These are phyloP conservation scores for Sarcophaga variegata DNA, from an alignment of 2,888 invertebrate species.

Conservation along the genomic window DNA sequence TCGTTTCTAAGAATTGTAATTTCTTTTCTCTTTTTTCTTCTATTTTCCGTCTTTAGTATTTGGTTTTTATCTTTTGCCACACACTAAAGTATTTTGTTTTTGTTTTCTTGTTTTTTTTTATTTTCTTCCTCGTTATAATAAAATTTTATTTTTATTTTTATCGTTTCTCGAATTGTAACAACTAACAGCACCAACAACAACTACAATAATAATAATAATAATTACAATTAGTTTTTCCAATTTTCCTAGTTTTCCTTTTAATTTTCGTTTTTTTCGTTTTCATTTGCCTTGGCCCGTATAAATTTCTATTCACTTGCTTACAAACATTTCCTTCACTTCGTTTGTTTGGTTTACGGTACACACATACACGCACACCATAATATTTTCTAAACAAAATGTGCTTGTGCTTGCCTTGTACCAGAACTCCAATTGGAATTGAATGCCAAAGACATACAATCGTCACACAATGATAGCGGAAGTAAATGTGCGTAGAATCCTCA, in stretches of 20 bases:
- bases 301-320: conserved; percentile 23
- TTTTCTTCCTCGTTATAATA: conserved; percentile 51
- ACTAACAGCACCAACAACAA: background rate
- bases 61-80: conserved; percentile 55
- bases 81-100: background rate
- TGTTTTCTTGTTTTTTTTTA: conserved; percentile 17
- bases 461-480: background rate
- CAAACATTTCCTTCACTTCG: too few species aligned
- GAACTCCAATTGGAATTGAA: too few species aligned
- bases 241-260: background rate
- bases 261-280: conserved; percentile 32
- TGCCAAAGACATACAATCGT: background rate
- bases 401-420: too few species aligned
- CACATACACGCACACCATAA: too few species aligned
- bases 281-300: conserved; percentile 39
- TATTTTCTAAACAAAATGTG: too few species aligned
- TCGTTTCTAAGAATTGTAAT: conserved; percentile 9
- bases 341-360: too few species aligned
- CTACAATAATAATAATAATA: conserved; percentile 31
- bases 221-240: conserved; percentile 54
- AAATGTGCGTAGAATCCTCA: conserved; percentile 21
- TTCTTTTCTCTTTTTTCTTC: conserved; percentile 29
- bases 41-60: conserved; percentile 52
- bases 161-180: conserved; percentile 56
- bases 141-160: conserved; percentile 65